These are phyloP conservation scores for Pavo muticus DNA, from an alignment of 2,113 vertebrate genomes.

Conservation along the genomic window DNA sequence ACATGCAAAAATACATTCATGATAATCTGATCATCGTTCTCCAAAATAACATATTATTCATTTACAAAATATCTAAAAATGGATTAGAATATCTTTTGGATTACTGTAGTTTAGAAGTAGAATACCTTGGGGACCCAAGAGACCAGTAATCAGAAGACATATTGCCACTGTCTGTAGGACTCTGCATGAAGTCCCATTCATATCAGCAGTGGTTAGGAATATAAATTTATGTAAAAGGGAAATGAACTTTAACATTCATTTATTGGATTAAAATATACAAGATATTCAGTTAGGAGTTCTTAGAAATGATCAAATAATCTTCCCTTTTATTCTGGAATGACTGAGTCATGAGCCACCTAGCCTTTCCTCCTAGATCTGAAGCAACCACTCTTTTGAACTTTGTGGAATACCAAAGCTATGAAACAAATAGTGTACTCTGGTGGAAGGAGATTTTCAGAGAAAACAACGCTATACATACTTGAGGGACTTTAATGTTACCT, in stretches of 20 bases:
- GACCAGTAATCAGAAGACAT: neutral
- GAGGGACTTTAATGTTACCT: neutral
- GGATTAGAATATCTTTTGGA: neutral
- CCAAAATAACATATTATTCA: neutral
- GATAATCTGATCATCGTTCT: neutral
- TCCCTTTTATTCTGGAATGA: neutral
- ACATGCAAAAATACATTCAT: neutral
- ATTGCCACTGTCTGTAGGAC: neutral
- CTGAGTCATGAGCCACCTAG: neutral
- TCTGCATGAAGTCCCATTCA: neutral
- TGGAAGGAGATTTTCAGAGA: neutral
- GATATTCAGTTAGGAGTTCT: neutral
- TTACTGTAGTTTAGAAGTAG: neutral
- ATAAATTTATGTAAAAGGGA: neutral
- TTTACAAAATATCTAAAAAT: neutral
- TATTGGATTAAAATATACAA: neutral
- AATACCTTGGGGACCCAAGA: neutral
- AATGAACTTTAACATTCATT: neutral
- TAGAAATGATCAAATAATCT: neutral
- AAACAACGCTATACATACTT: neutral
- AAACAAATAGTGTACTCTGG: neutral
- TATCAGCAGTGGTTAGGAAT: neutral
- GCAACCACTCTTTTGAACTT: neutral
- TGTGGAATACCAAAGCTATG: neutral
- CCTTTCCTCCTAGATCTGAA: fast-evolving